Evolutionary conservation across 2,797 vertebrate species (phyloP).

Genomic region (Staurois parvus): DNA sequence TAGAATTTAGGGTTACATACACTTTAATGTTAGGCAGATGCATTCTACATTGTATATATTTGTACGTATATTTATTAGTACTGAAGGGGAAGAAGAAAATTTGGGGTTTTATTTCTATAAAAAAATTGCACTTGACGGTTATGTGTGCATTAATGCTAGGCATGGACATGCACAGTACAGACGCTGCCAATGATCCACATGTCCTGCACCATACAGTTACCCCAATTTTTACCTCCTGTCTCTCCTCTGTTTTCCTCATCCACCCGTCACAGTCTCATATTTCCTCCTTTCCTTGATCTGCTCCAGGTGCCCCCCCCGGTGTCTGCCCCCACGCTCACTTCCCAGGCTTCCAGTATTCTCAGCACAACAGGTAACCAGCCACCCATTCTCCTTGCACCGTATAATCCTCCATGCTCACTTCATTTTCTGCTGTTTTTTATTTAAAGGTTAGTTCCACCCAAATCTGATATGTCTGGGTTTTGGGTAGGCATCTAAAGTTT

Average conservation of each 20-base stretch:
- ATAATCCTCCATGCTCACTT: neutral
- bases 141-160: neutral
- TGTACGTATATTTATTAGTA: too few relatives aligned
- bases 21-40: too few relatives aligned
- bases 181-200: neutral
- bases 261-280: conserved; percentile 59
- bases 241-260: conserved; percentile 67
- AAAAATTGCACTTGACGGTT: too few relatives aligned
- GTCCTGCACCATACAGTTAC: neutral
- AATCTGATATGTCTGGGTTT: neutral
- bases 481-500: neutral
- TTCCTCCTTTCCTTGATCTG: conserved; percentile 63
- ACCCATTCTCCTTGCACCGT: neutral
- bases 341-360: conserved; percentile 88
- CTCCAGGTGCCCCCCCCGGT: conserved; percentile 73
- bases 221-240: conserved; percentile 51
- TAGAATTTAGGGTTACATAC: too few relatives aligned
- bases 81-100: too few relatives aligned
- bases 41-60: too few relatives aligned
- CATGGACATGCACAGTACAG: neutral
- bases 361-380: conserved; percentile 85
- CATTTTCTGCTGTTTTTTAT: neutral
- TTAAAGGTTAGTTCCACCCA: neutral
- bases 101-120: too few relatives aligned
- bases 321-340: conserved; percentile 72